These are phyloP conservation scores for Orthosia gracilis DNA, from an alignment of 2,888 invertebrate species.

Conservation along the genomic window DNA sequence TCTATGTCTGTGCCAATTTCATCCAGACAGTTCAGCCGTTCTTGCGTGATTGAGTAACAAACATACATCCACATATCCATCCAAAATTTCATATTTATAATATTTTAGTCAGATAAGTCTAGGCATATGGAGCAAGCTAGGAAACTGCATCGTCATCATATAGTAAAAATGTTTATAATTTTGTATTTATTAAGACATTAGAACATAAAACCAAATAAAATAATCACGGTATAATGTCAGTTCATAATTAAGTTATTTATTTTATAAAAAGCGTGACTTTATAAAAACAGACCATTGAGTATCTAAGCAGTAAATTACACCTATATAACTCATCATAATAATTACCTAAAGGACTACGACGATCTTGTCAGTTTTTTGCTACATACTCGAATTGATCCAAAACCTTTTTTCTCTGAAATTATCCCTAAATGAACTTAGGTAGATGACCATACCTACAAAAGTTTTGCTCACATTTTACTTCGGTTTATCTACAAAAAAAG, in stretches of 20 bases:
- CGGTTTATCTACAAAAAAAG: conserved; percentile 28
- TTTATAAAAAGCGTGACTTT: conserved; percentile 37
- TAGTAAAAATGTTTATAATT: background rate
- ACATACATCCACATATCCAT: too few relatives aligned
- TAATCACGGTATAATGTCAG: conserved; percentile 8
- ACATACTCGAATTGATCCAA: background rate
- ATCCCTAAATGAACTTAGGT: background rate
- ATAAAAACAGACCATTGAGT: conserved; percentile 44
- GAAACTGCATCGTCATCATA: background rate
- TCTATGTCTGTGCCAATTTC: too few relatives aligned
- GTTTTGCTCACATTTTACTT: conserved; percentile 2
- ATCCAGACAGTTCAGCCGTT: too few relatives aligned
- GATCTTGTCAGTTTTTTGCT: conserved; percentile 14
- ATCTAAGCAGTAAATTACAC: conserved; percentile 25
- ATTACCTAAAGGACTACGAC: background rate
- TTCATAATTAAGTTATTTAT: conserved; percentile 25
- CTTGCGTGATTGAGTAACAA: too few relatives aligned
- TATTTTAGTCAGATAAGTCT: too few relatives aligned
- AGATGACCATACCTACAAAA: background rate
- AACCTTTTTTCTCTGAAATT: conserved; percentile 8
- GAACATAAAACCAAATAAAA: conserved; percentile 11
- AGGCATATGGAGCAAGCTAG: background rate
- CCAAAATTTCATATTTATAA: too few relatives aligned
- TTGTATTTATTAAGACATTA: conserved; percentile 20
- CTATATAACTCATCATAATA: background rate